Evolutionary conservation across 2,797 vertebrate species (phyloP), one percentile per base, ranked within the genome.

Genomic region (Acridotheres tristis): DNA sequence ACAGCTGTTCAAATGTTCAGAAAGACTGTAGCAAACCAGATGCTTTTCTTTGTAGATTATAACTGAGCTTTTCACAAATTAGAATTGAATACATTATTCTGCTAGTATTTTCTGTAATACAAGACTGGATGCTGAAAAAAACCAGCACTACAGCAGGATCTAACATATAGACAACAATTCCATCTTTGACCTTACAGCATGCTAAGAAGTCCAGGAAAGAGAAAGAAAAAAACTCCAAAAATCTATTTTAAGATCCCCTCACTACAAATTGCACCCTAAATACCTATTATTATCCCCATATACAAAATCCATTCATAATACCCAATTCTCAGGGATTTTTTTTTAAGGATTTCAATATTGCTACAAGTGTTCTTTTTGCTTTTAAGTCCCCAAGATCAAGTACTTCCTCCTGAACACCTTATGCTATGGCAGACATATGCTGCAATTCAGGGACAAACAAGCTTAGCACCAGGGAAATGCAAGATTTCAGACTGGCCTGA

Each of bases 1-100:
- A 61, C 43, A 59, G 80, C 50, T 95, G 85, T 86, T 93, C 92
- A 90, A 94, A 89, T 51, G 83, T 74, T 94, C 63, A 73, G 36
- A 45, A 78, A 93, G 85, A 58, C 43, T 63, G 48, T 55, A 88
- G 74, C 47, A 88, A 94, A 81, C 51, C 85, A 94, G 83, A 78
- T 75, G 63, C 57, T 91, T 71, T 88, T 91, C 84, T 90, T 72
- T 47, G n/a, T 51, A 75, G 75, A 87, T 83, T 94, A 85, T 80
- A 90, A 88, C 68, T 27, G 32, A 92, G 51, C 43, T 80, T 74
- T 82, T 89, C 40, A 68, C 54, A 83, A 66, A 91, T 84, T 78
- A 78, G 58, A 80, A 58, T 7, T 69, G 45, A 34, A 68, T 57
- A 42, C 11, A 26, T 62, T 75, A 89, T 83, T 74, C 65, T 32